Conservation (phyloP, 2,888 invertebrate genomes). For the Dolichomitus sp. region DNA sequence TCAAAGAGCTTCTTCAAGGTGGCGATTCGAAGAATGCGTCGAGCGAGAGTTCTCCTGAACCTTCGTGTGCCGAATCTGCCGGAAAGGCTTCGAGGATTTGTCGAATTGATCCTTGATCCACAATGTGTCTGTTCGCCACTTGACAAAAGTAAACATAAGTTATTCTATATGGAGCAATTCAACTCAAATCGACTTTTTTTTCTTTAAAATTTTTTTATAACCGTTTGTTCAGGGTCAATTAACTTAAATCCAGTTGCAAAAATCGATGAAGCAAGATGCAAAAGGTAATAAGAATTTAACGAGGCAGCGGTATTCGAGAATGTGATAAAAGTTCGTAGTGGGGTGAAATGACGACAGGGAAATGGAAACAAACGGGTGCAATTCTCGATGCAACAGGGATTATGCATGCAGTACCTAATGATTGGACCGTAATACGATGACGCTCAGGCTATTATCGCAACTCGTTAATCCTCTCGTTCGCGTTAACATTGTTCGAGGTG, state of each 20-base stretch:
- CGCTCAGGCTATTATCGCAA: slow-evolving; percentile 17
- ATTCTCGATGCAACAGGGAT: background rate
- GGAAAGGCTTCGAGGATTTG: slow-evolving; percentile 73
- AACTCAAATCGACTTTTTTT: no score
- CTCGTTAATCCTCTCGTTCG: slow-evolving; percentile 6
- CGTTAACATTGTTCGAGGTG: background rate
- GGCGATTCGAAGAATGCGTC: slow-evolving; percentile 78
- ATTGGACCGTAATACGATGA: slow-evolving; percentile 14
- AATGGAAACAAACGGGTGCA: background rate
- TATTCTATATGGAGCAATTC: background rate
- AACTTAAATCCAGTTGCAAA: no score
- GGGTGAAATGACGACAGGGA: background rate
- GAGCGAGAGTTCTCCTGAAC: slow-evolving; percentile 78
- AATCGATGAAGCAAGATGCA: background rate
- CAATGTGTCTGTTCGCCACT: slow-evolving; percentile 79
- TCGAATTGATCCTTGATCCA: slow-evolving; percentile 76
- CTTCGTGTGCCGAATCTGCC: slow-evolving; percentile 71
- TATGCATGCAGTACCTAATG: slow-evolving; percentile 12
- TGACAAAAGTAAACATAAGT: slow-evolving; percentile 78
- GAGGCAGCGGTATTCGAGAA: background rate
- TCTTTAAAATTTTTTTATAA: background rate
- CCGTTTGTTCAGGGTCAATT: background rate
- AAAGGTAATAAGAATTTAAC: background rate
- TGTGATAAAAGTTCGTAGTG: background rate
- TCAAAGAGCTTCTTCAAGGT: slow-evolving; percentile 79